A percentile compares a stretch with the other conserved stretches of the same genome.
These are phyloP conservation scores for Solea solea DNA, from an alignment of 2,113 vertebrate species.

Conservation along the genomic window DNA sequence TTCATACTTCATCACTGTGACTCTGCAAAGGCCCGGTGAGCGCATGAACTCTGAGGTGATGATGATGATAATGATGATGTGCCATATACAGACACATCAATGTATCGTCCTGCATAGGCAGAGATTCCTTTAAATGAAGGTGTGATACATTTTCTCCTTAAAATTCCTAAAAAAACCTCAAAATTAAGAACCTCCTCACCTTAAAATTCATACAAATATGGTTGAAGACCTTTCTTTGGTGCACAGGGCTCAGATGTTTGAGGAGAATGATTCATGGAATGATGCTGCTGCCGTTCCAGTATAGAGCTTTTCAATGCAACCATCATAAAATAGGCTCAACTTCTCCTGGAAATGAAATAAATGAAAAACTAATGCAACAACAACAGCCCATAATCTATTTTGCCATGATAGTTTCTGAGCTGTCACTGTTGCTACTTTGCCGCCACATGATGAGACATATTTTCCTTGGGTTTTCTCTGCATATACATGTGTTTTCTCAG, in stretches of 20 bases:
- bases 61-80: constrained; percentile 49
- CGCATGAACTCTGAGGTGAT: constrained; percentile 32
- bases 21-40: constrained; percentile 36
- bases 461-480: neutral
- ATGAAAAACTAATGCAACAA: neutral
- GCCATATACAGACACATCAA: neutral
- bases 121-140: too few species aligned
- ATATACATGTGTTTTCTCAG: constrained; percentile 30
- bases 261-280: constrained; percentile 12
- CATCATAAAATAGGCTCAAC: neutral
- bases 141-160: too few species aligned
- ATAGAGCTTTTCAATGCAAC: neutral
- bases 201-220: constrained; percentile 32
- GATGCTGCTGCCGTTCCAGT: neutral
- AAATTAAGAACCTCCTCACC: too few species aligned
- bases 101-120: too few species aligned
- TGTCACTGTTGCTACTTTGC: neutral
- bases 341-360: neutral
- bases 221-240: constrained; percentile 19
- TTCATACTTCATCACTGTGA: constrained; percentile 65
- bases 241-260: neutral
- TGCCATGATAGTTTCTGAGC: neutral
- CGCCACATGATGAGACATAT: neutral
- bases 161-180: too few species aligned
- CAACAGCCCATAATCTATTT: neutral